Evolutionary conservation across 2,888 invertebrate genomes (phyloP).

Genomic region (Flexamia atlantica): DNA sequence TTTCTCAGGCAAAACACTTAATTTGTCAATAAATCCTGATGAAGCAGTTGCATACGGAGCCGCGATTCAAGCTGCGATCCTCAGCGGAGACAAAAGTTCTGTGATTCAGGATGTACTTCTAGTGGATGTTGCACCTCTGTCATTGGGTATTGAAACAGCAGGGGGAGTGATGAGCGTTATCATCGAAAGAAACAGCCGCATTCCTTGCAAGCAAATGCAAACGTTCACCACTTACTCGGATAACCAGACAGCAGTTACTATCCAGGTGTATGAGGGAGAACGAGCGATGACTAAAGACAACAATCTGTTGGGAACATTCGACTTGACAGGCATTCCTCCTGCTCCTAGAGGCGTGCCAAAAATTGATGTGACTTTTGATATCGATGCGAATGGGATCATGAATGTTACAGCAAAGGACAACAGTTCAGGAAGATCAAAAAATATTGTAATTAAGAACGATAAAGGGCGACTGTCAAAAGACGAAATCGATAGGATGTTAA

Average conservation of each 20-base stretch:
- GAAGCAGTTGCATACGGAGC: conserved; percentile 90
- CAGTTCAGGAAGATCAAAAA: conserved; percentile 83
- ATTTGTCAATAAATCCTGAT: conserved; percentile 88
- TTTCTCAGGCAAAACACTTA: conserved; percentile 80
- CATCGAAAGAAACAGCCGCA: conserved; percentile 84
- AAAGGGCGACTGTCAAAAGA: conserved; percentile 88
- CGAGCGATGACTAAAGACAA: conserved; percentile 94
- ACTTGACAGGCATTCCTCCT: conserved; percentile 89
- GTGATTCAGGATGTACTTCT: conserved; percentile 84
- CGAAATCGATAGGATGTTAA: conserved; percentile 88
- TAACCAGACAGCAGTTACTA: conserved; percentile 87
- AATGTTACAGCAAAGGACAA: conserved; percentile 80
- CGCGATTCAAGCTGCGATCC: conserved; percentile 85
- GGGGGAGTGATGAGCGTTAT: conserved; percentile 87
- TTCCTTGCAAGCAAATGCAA: conserved; percentile 85
- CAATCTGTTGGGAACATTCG: conserved; percentile 89
- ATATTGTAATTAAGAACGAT: conserved; percentile 90
- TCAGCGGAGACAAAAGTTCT: conserved; percentile 80
- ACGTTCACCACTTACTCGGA: conserved; percentile 89
- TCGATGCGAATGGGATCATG: conserved; percentile 94
- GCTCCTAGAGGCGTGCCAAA: conserved; percentile 90
- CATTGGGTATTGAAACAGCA: conserved; percentile 87
- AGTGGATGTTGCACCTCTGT: conserved; percentile 82
- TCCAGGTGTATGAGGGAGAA: conserved; percentile 87
- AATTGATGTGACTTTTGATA: conserved; percentile 89